Base-by-base conservation (phyloP, 1,140 invertebrate genomes). In the Drosophila ananassae region DNA sequence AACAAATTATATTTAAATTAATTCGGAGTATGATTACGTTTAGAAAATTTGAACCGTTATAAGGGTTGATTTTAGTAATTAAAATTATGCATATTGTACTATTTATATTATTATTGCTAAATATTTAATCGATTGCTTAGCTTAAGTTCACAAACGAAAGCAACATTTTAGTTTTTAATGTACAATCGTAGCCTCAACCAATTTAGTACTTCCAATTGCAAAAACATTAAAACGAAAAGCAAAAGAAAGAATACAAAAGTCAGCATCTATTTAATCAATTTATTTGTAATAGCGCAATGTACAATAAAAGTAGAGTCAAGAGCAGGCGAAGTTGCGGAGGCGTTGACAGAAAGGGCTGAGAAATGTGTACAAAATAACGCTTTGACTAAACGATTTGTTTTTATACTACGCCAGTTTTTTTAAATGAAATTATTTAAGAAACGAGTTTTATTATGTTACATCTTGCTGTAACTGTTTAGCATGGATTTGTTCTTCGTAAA, bases 241-340 rank as follows among this genome's bases (percentile, higher is more conserved):
- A 41, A 79, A 48, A 59, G 57, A 85, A 64, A 59, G 55, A 54
- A 44, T 41, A 75, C 53, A 60, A 57, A 69, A 69, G 67, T 69
- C 67, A 69, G 21, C 46, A 69, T 9, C 77, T 72, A 85, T 73
- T 72, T 68, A 77, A 81, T 69, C 17, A 76, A 87, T 78, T 71
- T 82, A 89, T 89, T 87, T 78, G 55, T 89, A 87, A 89, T 87
- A 87, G 83, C 68, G 73, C 73, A 84, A 84, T 85, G 81, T 73
- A 84, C 61, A 79, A 77, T 56, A 63, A 63, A 68, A 71, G 51
- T 69, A 80, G 54, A 47, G 61, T 57, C 63, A 56, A 25, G 46
- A 64, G 59, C 50, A 64, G 55, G 22, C 46, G 52, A 56, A 56
- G 34, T 34, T 55, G 50, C n/a, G 32, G 12, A 17, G 22, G 44